A percentile compares a stretch with the other conserved stretches of the same genome.
phyloP scores from a whole-genome alignment of 2,113 vertebrate genomes.

The Brachionichthys hirsutus region DNA sequence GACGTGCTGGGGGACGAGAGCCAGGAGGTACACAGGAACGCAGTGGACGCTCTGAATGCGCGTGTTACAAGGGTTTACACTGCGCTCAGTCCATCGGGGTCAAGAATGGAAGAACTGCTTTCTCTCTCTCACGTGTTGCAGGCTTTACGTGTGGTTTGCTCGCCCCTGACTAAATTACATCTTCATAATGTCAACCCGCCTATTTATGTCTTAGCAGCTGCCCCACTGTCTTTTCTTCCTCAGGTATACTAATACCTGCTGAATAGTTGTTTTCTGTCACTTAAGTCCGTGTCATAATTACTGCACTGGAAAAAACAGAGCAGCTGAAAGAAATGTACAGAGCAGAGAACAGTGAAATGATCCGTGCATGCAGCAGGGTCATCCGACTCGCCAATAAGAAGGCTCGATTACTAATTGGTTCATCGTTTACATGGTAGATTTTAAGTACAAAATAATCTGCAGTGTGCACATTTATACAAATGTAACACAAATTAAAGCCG shows the following conservation, averaged over 20 bases:
- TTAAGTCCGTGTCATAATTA: no score
- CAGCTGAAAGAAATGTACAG: no score
- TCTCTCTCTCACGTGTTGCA: slow-evolving; percentile 25
- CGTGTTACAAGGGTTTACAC: slow-evolving; percentile 20
- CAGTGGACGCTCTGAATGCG: slow-evolving; percentile 25
- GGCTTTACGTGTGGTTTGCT: slow-evolving; percentile 35
- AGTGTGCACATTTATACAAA: no score
- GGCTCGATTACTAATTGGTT: no score
- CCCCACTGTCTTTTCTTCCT: not conserved
- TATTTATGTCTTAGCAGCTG: slow-evolving; percentile 11
- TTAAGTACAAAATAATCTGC: no score
- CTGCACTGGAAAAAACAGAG: no score
- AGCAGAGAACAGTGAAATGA: no score
- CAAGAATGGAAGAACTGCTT: slow-evolving; percentile 12
- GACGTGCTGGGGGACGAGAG: slow-evolving; percentile 76
- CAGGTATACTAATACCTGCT: slow-evolving; percentile 7
- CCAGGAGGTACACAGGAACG: slow-evolving; percentile 74
- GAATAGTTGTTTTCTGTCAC: no score
- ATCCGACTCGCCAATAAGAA: no score
- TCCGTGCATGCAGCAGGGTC: no score
- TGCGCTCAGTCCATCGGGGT: not conserved
- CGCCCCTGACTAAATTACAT: slow-evolving; percentile 30
- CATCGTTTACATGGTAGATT: no score
- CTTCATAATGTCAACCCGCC: slow-evolving; percentile 26
- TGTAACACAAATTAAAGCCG: no score